Evolutionary conservation across 2,113 vertebrate genomes (phyloP).

Genomic region (Nicator chloris): DNA sequence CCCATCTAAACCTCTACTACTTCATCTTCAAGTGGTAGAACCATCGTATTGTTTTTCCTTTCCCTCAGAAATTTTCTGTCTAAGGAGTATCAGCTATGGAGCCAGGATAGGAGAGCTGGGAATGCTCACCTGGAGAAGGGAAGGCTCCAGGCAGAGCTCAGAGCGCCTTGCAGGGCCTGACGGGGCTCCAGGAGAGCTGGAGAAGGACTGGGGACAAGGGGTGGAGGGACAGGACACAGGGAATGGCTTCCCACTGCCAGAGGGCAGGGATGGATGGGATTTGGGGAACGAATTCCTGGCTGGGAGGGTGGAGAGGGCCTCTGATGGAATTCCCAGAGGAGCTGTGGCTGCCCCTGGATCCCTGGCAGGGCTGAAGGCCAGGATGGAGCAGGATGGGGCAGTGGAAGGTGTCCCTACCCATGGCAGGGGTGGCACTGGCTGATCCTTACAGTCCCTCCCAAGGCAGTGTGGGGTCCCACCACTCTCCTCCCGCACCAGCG

Average conservation of each 20-base stretch:
- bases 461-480: neutral
- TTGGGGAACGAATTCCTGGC: fast-evolving
- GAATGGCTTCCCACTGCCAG: neutral
- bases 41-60: fast-evolving
- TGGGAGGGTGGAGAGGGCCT: neutral
- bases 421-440: neutral
- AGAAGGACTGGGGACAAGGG: neutral
- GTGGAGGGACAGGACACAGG: neutral
- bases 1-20: neutral
- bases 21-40: fast-evolving
- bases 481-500: neutral
- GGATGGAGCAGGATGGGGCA: fast-evolving
- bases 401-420: neutral
- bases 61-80: fast-evolving
- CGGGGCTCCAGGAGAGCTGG: neutral
- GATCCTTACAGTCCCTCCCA: neutral
- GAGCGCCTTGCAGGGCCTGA: fast-evolving
- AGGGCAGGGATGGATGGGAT: fast-evolving
- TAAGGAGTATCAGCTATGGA: neutral
- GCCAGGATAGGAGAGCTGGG: neutral
- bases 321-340: neutral
- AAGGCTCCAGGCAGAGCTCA: neutral
- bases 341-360: neutral
- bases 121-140: fast-evolving
- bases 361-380: neutral